Evolutionary conservation across 2,888 invertebrate genomes (phyloP), one percentile per base, ranked within the genome.

Genomic region (Stenchaetothrips biformis): DNA sequence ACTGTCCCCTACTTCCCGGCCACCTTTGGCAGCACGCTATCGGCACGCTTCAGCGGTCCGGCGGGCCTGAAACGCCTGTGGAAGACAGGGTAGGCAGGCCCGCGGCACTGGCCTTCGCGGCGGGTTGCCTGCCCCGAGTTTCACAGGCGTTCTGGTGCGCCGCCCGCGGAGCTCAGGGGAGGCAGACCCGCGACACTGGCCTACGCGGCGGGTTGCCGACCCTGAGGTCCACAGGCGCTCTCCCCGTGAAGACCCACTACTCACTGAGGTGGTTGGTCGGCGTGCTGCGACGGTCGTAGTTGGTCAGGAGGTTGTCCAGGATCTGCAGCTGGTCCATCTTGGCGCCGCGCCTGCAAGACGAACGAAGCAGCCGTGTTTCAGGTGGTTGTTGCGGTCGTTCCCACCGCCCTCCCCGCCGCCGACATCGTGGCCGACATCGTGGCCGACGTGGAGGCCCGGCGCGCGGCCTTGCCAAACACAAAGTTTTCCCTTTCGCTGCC

Each of bases 221-320:
- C 53, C 6, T 53, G 53, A 2, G 53, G 18, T 6, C 2, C 18
- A 16, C 59, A 59, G 13, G 59, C 59, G 59, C 59, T 1, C 37
- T 37, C 37, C 37, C 37, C 37, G 37, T 2, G 37, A 37, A 37
- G 37, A 4, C 37, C 37, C 37, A 37, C n/a, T 77, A 85, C 86
- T 86, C 85, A 88, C 88, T 87, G 78, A 87, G 83, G 82, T 87
- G 86, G 83, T 87, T 87, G n/a, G 88, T 88, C 2, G 88, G 88
- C 7, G 88, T 87, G 8, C 87, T 88, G 82, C 88, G 83, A 80
- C 88, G 84, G 83, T 88, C 88, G 82, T 88, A 88, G 74, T 85
- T 85, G 79, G 85, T 86, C 79, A 88, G 84, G 67, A 88, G 85
- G 80, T 86, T 85, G 82, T 88, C 88, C 83, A 88, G 83, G 79